These are phyloP conservation scores for Channa striata DNA, from an alignment of 2,797 vertebrate genomes.

Conservation along the genomic window DNA sequence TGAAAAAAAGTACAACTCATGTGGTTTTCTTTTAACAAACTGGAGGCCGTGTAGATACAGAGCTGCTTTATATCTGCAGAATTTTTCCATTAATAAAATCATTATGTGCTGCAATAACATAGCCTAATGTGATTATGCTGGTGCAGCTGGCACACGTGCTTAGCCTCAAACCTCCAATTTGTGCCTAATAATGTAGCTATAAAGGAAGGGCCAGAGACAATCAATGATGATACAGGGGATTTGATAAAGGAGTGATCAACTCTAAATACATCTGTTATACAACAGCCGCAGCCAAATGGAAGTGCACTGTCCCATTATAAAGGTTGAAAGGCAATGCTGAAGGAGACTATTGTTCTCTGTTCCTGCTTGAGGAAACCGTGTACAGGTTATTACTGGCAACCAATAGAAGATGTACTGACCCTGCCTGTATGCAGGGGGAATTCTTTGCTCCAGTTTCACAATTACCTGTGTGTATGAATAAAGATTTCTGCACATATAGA, in stretches of 20 bases:
- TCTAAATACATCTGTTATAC: conserved; percentile 62
- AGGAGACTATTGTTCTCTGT: conserved; percentile 83
- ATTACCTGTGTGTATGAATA: conserved; percentile 31
- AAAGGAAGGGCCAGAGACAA: conserved; percentile 26
- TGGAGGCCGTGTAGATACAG: conserved; percentile 25
- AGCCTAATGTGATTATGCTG: conserved; percentile 57
- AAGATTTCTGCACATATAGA: conserved; percentile 27
- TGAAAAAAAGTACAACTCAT: conserved; percentile 15
- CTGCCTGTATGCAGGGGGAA: conserved; percentile 48
- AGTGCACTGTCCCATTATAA: conserved; percentile 59
- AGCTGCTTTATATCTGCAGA: conserved; percentile 21
- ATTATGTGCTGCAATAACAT: conserved; percentile 58
- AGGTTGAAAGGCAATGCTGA: conserved; percentile 67
- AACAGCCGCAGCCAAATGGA: conserved; percentile 57
- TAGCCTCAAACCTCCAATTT: conserved; percentile 59
- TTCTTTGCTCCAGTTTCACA: conserved; percentile 41
- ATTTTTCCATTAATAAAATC: conserved; percentile 56
- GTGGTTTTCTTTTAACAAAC: conserved; percentile 6
- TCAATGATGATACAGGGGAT: conserved; percentile 30
- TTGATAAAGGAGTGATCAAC: conserved; percentile 54
- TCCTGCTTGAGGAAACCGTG: conserved; percentile 75
- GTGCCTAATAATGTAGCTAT: conserved; percentile 60
- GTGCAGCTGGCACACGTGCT: conserved; percentile 63
- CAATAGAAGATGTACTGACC: conserved; percentile 62
- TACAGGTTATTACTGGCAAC: conserved; percentile 62